Base-by-base conservation (phyloP, 2,113 vertebrate genomes). In the Otocyon megalotis region DNA sequence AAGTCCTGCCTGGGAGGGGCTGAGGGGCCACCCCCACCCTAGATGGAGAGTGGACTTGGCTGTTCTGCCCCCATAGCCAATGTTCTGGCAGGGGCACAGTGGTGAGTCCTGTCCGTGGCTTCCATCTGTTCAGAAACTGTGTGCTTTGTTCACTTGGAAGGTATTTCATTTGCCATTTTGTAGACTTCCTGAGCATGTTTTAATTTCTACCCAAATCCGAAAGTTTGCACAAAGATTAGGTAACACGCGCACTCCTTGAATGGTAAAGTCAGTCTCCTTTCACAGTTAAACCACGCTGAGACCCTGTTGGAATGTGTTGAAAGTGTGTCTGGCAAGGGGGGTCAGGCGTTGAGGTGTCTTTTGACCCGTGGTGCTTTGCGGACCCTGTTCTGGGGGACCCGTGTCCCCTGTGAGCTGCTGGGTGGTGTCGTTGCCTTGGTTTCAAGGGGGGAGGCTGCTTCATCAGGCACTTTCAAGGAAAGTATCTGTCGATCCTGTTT, bases 361-460 rank as follows among this genome's bases (percentile, higher is more conserved):
- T 3, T 63, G 58, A 37, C 8, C 58, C 43, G 4, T 30, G 22
- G 30, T n/a, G 50, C 22, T 69, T 2, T 28, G 63, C 43, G 26
- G 43, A 26, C 54, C 32, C 65, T 8, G 1, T 17, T 26, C 9
- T 10, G 0, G 5, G 24, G 77, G 43, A 28, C 15, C 54, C 0
- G 0, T 10, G 43, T 32, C 54, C 37, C 54, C 3, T 5, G 6
- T 71, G 28, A 19, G 37, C 16, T 17, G 13, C 0, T 19, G 43
- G 43, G 37, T 15, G 1, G 6, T 17, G 19, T 62, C 2, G 0
- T 26, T n/a, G 17, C n/a, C 5, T 3, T 17, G 22, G 35, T 2
- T 2, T 1, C 16, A 0, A 43, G 43, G 43, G 5, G 5, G 76
- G 30, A 94, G 12, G 8, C 54, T 0, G 0, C 17, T 8, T 6